Conservation (phyloP, 2,113 vertebrate genomes). For the Leucopsar rothschildi region DNA sequence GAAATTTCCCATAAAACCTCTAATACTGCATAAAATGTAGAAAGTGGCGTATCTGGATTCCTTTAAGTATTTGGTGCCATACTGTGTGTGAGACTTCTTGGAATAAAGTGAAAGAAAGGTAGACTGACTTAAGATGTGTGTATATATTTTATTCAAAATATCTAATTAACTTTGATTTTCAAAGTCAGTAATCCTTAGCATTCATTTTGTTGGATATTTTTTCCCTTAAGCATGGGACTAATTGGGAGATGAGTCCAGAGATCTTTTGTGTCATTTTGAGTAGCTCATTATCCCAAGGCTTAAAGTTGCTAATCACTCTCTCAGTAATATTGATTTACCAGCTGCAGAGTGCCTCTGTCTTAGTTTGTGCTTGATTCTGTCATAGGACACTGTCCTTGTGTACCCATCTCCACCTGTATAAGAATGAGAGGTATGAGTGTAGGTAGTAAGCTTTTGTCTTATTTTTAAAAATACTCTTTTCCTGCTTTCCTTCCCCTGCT, state of each 20-base stretch:
- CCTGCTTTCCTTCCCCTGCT: background rate
- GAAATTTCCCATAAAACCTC: background rate
- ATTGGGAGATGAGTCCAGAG: background rate
- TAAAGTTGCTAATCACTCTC: background rate
- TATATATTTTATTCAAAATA: background rate
- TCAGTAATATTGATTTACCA: background rate
- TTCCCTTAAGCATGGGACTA: background rate
- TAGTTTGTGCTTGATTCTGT: background rate
- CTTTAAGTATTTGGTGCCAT: background rate
- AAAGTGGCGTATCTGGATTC: background rate
- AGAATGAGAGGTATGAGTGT: background rate
- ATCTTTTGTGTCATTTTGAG: background rate
- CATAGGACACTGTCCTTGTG: background rate
- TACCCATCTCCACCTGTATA: background rate
- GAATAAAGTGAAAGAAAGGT: background rate
- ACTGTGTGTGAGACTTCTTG: background rate
- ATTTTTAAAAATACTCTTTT: background rate
- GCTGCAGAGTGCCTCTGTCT: background rate
- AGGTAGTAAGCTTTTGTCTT: background rate
- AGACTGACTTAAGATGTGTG: background rate
- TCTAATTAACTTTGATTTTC: background rate
- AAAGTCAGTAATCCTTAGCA: background rate
- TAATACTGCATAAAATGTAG: background rate
- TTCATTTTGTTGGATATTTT: background rate
- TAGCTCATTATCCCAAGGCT: background rate